phyloP scores from a whole-genome alignment of 2,888 invertebrate species.

The Zonitis immaculata region DNA sequence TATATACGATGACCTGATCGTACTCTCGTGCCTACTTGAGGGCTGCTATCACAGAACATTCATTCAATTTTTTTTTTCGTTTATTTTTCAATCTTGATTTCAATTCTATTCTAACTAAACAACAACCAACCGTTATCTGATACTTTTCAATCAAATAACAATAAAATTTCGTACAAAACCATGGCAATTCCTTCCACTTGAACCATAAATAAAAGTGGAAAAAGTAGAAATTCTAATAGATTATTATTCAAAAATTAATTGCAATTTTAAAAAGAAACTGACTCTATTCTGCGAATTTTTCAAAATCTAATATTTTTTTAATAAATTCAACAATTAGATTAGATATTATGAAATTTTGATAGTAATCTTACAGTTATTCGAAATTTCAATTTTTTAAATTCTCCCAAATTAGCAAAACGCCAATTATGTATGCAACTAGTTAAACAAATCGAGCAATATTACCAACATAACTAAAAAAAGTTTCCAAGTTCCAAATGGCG shows the following conservation, averaged over 20 bases:
- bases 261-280: too few species aligned
- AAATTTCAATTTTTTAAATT: not conserved
- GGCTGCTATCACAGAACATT: conserved; percentile 3
- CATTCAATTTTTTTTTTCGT: conserved; percentile 1
- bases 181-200: too few species aligned
- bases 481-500: too few species aligned
- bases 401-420: not conserved
- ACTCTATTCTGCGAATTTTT: too few species aligned
- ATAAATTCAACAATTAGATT: too few species aligned
- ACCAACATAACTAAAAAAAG: too few species aligned
- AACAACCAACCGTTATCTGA: not conserved
- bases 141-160: not conserved
- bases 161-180: too few species aligned
- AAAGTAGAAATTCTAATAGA: too few species aligned
- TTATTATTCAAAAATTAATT: too few species aligned
- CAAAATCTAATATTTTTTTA: too few species aligned
- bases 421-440: not conserved
- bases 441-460: not conserved
- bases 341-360: not conserved
- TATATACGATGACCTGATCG: not conserved
- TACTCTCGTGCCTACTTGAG: conserved; percentile 2
- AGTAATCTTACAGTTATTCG: not conserved
- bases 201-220: too few species aligned
- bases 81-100: not conserved
- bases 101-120: not conserved